Percentiles rank a stretch among this genome's conserved stretches.
phyloP scores from a whole-genome alignment of 1,140 invertebrate genomes.

The Drosophila sp. region DNA sequence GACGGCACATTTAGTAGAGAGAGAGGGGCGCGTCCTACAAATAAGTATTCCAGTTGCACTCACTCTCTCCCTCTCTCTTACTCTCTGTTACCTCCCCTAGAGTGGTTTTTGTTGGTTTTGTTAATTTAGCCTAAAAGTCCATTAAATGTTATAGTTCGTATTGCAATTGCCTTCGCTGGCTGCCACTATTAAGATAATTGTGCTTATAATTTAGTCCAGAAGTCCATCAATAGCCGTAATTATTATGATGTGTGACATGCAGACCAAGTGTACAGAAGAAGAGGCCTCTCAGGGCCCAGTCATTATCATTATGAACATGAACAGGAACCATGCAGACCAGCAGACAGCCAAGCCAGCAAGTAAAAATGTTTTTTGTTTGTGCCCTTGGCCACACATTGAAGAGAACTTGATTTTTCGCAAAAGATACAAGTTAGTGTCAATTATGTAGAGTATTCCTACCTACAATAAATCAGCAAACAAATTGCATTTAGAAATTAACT shows the following conservation, averaged over 20 bases:
- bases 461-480: too few relatives aligned
- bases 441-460: not conserved
- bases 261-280: not conserved
- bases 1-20: conserved; percentile 15
- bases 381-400: not conserved
- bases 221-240: conserved; percentile 54
- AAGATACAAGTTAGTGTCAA: not conserved
- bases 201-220: conserved; percentile 36
- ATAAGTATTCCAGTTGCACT: conserved; percentile 22
- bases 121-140: conserved; percentile 80
- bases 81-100: conserved; percentile 11
- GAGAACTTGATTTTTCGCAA: conserved; percentile 33
- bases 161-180: conserved; percentile 33
- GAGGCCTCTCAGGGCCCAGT: conserved; percentile 22
- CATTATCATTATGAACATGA: conserved; percentile 64
- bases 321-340: too few relatives aligned
- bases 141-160: conserved; percentile 74
- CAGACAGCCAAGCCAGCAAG: not conserved
- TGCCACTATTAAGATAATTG: conserved; percentile 72
- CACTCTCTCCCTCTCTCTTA: conserved; percentile 32
- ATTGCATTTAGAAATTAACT: too few relatives aligned
- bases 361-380: not conserved
- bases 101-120: conserved; percentile 51
- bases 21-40: conserved; percentile 66
- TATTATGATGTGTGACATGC: conserved; percentile 72